Evolutionary conservation across 2,113 vertebrate genomes (phyloP), one percentile per base, ranked within the genome.

Genomic region (Planiliza haematocheilus): DNA sequence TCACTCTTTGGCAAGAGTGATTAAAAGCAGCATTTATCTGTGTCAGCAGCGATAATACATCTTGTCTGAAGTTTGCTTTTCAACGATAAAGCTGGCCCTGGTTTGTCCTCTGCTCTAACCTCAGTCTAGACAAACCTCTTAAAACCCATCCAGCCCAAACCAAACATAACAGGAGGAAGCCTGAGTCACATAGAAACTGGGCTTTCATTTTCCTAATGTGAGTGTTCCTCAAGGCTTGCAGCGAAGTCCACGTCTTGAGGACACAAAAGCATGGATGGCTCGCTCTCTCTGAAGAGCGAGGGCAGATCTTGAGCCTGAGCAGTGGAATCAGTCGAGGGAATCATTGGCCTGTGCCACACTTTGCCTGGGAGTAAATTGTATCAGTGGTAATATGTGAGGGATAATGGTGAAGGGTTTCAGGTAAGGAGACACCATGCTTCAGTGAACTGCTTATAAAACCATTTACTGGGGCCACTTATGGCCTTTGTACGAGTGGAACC

Each of bases 331-430:
- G 56, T 69, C 61, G 64, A 51, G 60, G 48, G 62, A 70, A 63
- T 77, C 52, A 74, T 17, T 45, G 24, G 57, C 46, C 67, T 76
- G 57, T 78, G 81, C 69, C 9, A 60, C 62, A 71, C 63, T 2
- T n/a, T 50, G 72, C 53, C 41, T 56, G 56, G 70, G 78, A 85
- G 68, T 81, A 66, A 75, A 77, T 69, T 72, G 37, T 67, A 82
- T 84, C 75, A 83, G 71, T 69, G 81, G 79, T 78, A 74, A 79
- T 83, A 62, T 78, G 61, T 84, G 72, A 55, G 24, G 56, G 62
- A 80, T 88, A 72, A 81, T 74, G 50, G 77, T 62, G 21, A 64
- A 24, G 36, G 20, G 43, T 65, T 74, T 83, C 69, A 82, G 72
- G 81, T 80, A 76, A 73, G 52, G 51, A 80, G 39, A 75, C 39